Base-by-base conservation (phyloP, 2,888 invertebrate species). In the Nephrotoma flavescens region DNA sequence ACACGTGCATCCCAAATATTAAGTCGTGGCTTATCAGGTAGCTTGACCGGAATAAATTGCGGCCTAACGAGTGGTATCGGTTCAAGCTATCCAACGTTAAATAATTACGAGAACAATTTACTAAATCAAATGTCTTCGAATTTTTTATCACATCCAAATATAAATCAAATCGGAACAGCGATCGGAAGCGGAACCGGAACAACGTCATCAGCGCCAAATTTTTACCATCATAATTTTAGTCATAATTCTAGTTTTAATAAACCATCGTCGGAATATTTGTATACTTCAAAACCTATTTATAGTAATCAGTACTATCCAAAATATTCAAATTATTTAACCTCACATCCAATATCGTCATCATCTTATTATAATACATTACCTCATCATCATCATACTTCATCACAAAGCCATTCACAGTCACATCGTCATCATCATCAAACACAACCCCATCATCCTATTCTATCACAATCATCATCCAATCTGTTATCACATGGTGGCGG, bases 71-170 rank as follows among this genome's bases (percentile, higher is more conserved):
- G 91, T 7, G 90, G 91, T 42, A 89, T 90, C 44, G 90, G 91
- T 85, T 91, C 91, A 87, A 91, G 91, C 87, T 91, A 91, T 88
- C 92, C 91, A 41, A 90, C 91, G 42, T 88, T 91, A 86, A 91
- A 91, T 84, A 85, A 45, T 44, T 44, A 85, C 19, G 44, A 85
- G 83, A 91, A 91, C 87, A 91, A 91, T 89, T 89, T 92, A 41
- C 71, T 86, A 85, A 89, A 91, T 90, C 91, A 91, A 90, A 91
- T 91, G 91, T 91, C 91, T 88, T 89, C 89, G 86, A 91, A 90
- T 88, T 92, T 91, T 89, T 92, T 91, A 88, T 92, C 91, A 87
- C 92, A 92, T 87, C 91, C 91, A 86, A 92, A 92, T 86, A 91
- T 92, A 90, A 91, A 91, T 89, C 91, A 91, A 88, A 86, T 87